These are phyloP conservation scores for Eptatretus atami DNA, from an alignment of 2,797 vertebrate species.

Conservation along the genomic window DNA sequence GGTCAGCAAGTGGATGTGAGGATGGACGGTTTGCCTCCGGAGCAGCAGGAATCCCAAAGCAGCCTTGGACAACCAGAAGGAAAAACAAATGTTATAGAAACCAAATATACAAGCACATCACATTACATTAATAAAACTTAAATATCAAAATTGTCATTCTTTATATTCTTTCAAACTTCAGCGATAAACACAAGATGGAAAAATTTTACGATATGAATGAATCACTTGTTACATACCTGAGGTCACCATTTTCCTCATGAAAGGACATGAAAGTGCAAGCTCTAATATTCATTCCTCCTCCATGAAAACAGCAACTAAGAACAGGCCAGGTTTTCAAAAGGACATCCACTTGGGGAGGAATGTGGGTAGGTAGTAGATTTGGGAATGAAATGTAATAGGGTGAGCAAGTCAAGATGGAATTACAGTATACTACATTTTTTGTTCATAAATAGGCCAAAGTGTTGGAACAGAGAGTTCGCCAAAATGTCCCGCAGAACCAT, in stretches of 20 bases:
- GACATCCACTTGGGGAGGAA: slow-evolving; percentile 27
- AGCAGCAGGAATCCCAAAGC: slow-evolving; percentile 44
- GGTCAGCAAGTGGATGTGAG: slow-evolving; percentile 27
- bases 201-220: too few relatives aligned
- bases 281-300: slow-evolving; percentile 91
- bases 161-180: too few relatives aligned
- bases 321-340: slow-evolving; percentile 65
- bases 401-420: too few relatives aligned
- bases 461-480: too few relatives aligned
- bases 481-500: too few relatives aligned
- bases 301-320: slow-evolving; percentile 60
- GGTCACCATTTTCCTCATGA: slow-evolving; percentile 46
- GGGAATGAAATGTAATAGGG: not conserved
- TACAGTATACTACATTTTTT: too few relatives aligned
- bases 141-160: not conserved
- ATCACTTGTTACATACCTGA: slow-evolving; percentile 30
- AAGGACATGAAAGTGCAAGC: slow-evolving; percentile 52
- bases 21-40: slow-evolving; percentile 27
- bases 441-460: too few relatives aligned
- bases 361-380: slow-evolving; percentile 4
- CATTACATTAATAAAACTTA: not conserved
- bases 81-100: not conserved
- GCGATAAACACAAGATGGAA: too few relatives aligned
- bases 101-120: not conserved
- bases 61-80: slow-evolving; percentile 19